Percentiles rank a stretch among this genome's conserved stretches.
phyloP scores from a whole-genome alignment of 2,888 invertebrate genomes.

The Cerastis rubricosa region DNA sequence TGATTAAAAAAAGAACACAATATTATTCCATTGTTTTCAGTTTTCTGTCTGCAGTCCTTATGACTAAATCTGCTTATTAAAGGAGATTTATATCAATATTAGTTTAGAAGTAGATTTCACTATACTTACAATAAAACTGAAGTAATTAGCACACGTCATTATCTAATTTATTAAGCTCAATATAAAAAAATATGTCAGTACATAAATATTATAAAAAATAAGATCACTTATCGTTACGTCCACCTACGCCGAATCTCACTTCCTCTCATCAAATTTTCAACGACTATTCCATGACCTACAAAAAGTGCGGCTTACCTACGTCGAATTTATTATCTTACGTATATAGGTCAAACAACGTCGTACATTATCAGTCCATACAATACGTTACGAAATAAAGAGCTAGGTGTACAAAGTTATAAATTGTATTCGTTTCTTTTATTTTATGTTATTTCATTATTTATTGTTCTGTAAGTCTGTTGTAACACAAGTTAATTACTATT shows the following conservation, averaged over 20 bases:
- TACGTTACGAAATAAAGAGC: slow-evolving; percentile 56
- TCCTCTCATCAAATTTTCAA: not conserved
- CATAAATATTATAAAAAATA: not conserved
- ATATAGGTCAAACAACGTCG: slow-evolving; percentile 54
- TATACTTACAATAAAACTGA: not conserved
- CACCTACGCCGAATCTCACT: slow-evolving; percentile 12
- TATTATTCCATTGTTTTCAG: too few species aligned
- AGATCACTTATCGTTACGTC: not conserved
- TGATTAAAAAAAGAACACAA: too few species aligned
- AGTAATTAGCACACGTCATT: not conserved
- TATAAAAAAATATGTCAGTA: not conserved
- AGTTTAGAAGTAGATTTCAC: not conserved
- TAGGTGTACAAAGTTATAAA: slow-evolving; percentile 45
- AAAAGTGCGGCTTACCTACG: slow-evolving; percentile 34
- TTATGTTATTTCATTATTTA: slow-evolving; percentile 40
- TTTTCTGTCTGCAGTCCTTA: too few species aligned
- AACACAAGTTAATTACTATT: slow-evolving; percentile 54
- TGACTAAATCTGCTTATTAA: too few species aligned
- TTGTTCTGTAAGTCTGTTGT: slow-evolving; percentile 59
- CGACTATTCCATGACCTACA: slow-evolving; percentile 5
- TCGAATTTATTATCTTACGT: slow-evolving; percentile 54
- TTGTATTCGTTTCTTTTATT: slow-evolving; percentile 33
- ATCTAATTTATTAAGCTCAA: too few species aligned
- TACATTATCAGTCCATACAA: slow-evolving; percentile 42
- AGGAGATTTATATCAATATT: too few species aligned